Percentiles rank a stretch among this genome's conserved stretches.
These are phyloP conservation scores for Heliconius aoede DNA, from an alignment of 2,888 invertebrate species.

Conservation along the genomic window DNA sequence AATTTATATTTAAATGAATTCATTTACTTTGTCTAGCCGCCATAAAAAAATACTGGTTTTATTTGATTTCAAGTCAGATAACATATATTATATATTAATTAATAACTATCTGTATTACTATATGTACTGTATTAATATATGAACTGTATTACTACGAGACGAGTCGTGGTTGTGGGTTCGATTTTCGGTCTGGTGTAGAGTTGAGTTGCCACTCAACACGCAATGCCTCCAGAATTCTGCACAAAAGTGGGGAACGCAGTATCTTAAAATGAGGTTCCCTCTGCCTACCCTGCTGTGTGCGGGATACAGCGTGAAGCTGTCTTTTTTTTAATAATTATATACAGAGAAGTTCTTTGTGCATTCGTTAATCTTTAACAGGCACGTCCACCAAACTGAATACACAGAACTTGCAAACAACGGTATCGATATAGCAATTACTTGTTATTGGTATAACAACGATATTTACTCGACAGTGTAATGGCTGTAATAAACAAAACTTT, in stretches of 20 bases:
- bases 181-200: too few relatives aligned
- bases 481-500: slow-evolving; percentile 40
- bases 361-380: slow-evolving; percentile 10
- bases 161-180: too few relatives aligned
- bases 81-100: not conserved
- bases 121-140: too few relatives aligned
- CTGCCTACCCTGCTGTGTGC: too few relatives aligned
- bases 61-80: not conserved
- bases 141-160: too few relatives aligned
- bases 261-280: too few relatives aligned
- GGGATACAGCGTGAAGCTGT: too few relatives aligned
- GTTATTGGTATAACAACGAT: slow-evolving; percentile 44
- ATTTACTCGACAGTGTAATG: slow-evolving; percentile 41
- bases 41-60: not conserved
- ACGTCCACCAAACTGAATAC: not conserved
- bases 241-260: too few relatives aligned
- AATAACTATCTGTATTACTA: too few relatives aligned
- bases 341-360: not conserved
- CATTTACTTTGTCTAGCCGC: not conserved
- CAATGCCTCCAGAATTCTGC: too few relatives aligned
- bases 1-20: not conserved
- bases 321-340: too few relatives aligned
- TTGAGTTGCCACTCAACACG: too few relatives aligned
- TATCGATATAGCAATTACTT: slow-evolving; percentile 34
- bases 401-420: slow-evolving; percentile 29